Conservation (phyloP, 1,140 invertebrate genomes). For the Coelopa frigida region DNA sequence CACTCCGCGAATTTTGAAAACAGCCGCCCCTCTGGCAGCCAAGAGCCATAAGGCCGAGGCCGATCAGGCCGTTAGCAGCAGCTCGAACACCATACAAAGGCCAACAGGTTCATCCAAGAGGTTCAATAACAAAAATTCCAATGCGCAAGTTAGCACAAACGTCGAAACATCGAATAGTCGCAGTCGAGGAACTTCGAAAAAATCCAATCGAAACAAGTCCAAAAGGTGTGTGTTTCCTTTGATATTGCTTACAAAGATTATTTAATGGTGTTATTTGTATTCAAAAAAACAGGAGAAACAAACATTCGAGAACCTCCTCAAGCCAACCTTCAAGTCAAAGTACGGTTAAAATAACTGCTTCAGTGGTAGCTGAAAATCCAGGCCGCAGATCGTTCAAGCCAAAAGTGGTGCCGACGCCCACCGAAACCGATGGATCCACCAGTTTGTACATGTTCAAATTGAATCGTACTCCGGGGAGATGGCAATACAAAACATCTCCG, state of each 20-base stretch:
- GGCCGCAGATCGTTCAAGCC: slow-evolving; percentile 54
- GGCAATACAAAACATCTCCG: slow-evolving; percentile 81
- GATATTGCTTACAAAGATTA: not conserved
- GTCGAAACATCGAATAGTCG: no score
- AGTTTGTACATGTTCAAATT: slow-evolving; percentile 68
- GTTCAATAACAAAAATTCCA: not conserved
- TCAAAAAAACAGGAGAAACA: slow-evolving; percentile 12
- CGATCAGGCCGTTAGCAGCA: slow-evolving; percentile 58
- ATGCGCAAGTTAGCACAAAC: no score
- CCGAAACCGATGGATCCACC: slow-evolving; percentile 50
- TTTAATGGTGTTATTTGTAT: not conserved
- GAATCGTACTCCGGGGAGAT: slow-evolving; percentile 67
- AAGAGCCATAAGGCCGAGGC: not conserved
- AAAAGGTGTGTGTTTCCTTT: slow-evolving; percentile 7
- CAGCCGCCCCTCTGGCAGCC: slow-evolving; percentile 18
- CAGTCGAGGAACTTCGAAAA: no score
- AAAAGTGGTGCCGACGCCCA: slow-evolving; percentile 50
- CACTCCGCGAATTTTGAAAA: slow-evolving; percentile 25
- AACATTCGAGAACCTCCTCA: slow-evolving; percentile 9
- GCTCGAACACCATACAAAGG: slow-evolving; percentile 39
- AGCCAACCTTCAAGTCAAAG: no score
- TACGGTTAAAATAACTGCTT: not conserved
- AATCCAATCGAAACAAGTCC: slow-evolving; percentile 7
- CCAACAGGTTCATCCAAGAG: not conserved
- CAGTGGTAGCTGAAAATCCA: slow-evolving; percentile 30